Evolutionary conservation across 2,113 vertebrate genomes (phyloP).

Genomic region (Chlorodrepanis virens): DNA sequence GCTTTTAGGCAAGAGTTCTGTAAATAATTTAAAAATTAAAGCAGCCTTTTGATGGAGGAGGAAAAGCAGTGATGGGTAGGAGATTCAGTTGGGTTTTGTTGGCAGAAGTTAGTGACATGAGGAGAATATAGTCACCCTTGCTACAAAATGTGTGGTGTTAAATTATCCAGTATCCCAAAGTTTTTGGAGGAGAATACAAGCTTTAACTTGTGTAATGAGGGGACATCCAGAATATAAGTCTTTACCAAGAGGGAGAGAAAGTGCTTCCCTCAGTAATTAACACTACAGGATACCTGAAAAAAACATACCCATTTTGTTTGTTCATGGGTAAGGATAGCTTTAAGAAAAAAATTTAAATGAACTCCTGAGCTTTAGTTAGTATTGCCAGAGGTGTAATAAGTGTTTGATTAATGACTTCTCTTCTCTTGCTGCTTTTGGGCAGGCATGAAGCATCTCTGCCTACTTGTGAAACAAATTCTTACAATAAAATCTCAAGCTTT

Average conservation of each 20-base stretch:
- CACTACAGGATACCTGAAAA: neutral
- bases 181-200: neutral
- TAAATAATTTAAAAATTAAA: neutral
- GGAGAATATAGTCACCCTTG: neutral
- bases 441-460: neutral
- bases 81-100: neutral
- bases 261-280: neutral
- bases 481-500: constrained; percentile 10
- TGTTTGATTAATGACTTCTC: neutral
- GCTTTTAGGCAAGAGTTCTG: neutral
- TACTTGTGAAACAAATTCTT: neutral
- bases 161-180: neutral
- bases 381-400: neutral
- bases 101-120: accelerated
- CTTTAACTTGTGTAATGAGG: neutral
- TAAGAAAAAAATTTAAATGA: neutral
- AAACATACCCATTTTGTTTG: neutral
- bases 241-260: neutral
- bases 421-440: constrained; percentile 28
- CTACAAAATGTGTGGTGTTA: neutral
- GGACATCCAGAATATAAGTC: neutral
- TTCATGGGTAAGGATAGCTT: neutral
- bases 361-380: neutral
- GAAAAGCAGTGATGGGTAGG: neutral
- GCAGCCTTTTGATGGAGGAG: neutral